Evolutionary conservation across 2,888 invertebrate species (phyloP).

Genomic region (Abscondita cerata): DNA sequence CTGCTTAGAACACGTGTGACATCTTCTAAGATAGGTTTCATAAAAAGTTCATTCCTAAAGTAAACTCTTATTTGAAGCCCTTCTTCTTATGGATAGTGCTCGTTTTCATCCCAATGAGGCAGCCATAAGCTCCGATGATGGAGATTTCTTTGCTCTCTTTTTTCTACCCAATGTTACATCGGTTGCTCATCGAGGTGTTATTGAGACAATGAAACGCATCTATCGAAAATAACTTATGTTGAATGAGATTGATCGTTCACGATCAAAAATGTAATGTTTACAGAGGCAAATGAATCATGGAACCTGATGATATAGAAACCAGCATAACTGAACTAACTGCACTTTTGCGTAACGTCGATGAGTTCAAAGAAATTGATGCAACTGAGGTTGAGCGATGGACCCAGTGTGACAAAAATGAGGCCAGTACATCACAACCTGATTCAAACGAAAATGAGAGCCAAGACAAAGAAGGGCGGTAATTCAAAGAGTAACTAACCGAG

Average conservation of each 20-base stretch:
- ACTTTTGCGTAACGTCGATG: background rate
- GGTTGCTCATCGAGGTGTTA: background rate
- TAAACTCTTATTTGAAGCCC: conserved; percentile 6
- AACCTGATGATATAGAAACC: background rate
- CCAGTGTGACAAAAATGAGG: conserved; percentile 3
- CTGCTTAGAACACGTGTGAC: too few relatives aligned
- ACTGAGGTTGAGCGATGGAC: conserved; percentile 1
- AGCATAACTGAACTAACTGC: background rate
- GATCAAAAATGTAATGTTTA: background rate
- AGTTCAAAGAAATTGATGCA: conserved; percentile 1
- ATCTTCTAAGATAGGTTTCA: conserved; percentile 1
- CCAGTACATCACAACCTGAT: background rate
- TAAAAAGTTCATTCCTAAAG: too few relatives aligned
- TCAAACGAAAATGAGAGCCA: background rate
- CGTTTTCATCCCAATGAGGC: background rate
- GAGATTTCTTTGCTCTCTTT: conserved; percentile 3
- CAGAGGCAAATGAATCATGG: background rate
- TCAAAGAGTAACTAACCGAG: background rate
- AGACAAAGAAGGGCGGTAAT: background rate
- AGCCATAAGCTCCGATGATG: background rate
- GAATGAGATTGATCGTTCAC: conserved; percentile 1
- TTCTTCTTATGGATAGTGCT: conserved; percentile 1
- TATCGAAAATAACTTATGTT: conserved; percentile 4
- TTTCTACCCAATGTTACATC: background rate
- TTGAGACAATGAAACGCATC: too few relatives aligned